Evolutionary conservation across 64 coral and sea anemone genomes (phyloP), one percentile per base, ranked within the genome.

Genomic region (Porites australiensis): DNA sequence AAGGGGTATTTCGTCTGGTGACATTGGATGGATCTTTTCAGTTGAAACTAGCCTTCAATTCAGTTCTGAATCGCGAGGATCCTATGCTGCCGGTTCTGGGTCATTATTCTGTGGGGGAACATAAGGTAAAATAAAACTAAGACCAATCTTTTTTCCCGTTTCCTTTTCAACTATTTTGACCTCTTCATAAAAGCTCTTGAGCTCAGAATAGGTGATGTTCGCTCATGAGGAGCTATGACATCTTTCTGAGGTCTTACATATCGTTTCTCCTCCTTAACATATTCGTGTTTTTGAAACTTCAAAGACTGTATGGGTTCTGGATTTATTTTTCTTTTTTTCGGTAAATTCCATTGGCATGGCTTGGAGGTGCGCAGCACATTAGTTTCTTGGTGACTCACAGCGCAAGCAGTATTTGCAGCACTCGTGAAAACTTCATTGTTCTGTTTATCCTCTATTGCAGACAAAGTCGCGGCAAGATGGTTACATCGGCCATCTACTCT

Each of bases 241-340:
- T 89, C 63, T 68, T 6, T 16, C 15, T 44, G 50, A 50, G 12
- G 50, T 87, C 60, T 79, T 87, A 62, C 14, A 59, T 23, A 73
- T 9, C 53, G 65, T 72, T 90, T 82, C 63, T 68, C 71, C 65
- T 93, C 62, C 58, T 93, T 87, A 78, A 48, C 83, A 86, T 96
- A 93, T 1, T 89, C 90, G 90, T 79, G 76, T 75, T 94, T 94
- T 77, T 13, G 14, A 82, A 94, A 89, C 82, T 67, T 67, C 20
- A 88, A 79, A 13, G 55, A 70, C 8, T 57, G 64, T 46, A 82
- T 75, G 20, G 92, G 86, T 7, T 73, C 66, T 45, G 88, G 52
- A 37, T 50, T 64, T 15, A 75, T 54, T 94, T 89, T 94, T 45
- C 64, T 89, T 94, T n/a, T 58, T 70, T 69, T 37, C 27, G 27